A percentile compares a stretch with the other conserved stretches of the same genome.
These are phyloP conservation scores for Austrofundulus limnaeus DNA, from an alignment of 2,113 vertebrate species.

Conservation along the genomic window DNA sequence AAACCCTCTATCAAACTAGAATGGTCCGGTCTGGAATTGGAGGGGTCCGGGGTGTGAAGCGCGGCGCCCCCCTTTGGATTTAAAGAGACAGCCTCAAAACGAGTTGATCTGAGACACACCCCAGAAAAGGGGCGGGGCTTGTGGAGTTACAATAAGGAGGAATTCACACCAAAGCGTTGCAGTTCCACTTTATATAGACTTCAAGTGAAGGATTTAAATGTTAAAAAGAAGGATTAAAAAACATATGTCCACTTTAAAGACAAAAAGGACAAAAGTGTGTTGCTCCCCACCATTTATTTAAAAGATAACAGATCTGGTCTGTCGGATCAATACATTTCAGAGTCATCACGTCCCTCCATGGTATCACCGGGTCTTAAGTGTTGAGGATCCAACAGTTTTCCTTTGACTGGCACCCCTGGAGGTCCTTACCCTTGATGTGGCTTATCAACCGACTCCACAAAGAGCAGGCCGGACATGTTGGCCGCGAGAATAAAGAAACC, in stretches of 20 bases:
- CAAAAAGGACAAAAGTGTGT: conserved; percentile 33
- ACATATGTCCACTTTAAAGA: background rate
- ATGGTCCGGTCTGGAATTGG: too few species aligned
- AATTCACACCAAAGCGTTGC: too few species aligned
- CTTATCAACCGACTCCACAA: conserved; percentile 43
- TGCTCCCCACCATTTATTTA: conserved; percentile 34
- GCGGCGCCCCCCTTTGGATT: too few species aligned
- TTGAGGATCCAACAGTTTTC: conserved; percentile 24
- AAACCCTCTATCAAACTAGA: too few species aligned
- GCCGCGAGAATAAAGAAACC: conserved; percentile 14
- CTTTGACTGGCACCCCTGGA: conserved; percentile 48
- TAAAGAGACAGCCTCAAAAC: too few species aligned
- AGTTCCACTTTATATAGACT: too few species aligned
- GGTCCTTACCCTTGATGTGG: conserved; percentile 14
- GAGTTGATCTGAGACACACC: too few species aligned
- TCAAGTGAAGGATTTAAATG: background rate
- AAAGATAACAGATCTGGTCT: conserved; percentile 21
- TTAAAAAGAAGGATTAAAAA: too few species aligned
- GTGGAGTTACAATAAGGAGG: too few species aligned
- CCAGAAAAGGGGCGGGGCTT: too few species aligned
- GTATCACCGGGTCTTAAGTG: conserved; percentile 20
- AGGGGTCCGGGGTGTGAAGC: too few species aligned
- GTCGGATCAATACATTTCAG: conserved; percentile 52
- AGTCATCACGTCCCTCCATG: conserved; percentile 46
- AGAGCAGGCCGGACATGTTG: conserved; percentile 2